Evolutionary conservation across 2,113 vertebrate genomes (phyloP), one percentile per base, ranked within the genome.

Genomic region (Nycticorax nycticorax): DNA sequence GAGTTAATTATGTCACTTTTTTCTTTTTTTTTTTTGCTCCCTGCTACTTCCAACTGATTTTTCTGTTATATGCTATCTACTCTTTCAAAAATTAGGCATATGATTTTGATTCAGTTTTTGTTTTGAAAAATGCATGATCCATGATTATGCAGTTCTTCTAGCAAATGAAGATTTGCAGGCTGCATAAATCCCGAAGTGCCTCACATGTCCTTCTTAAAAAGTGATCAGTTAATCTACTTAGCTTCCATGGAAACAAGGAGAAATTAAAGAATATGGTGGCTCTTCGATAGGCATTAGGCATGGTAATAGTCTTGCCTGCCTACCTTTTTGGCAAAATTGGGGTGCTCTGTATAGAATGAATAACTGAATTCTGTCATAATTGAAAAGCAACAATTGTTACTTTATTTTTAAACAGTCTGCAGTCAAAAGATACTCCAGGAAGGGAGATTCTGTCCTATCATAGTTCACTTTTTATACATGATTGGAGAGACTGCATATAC

Each of bases 1-100:
- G 20, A 79, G 2, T 21, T 67, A 37, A 77, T 60, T 74, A n/a
- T 86, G 43, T 37, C 3, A 18, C 3, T 2, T 28, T 20, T 47
- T 79, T 35, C n/a, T n/a, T n/a, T 3, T 3, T 10, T 2, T 13
- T 33, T 45, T 3, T 1, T 2, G 17, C 50, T 76, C 5, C 12
- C 28, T 88, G 21, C 3, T 71, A 13, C 32, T 56, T 85, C 12
- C 9, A 62, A 62, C 3, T 37, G 3, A 57, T 62, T 92, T 88
- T 81, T 73, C 35, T 57, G 4, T 48, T 57, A 18, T 8, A 21
- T 3, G 3, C 7, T 48, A 37, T 52, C 9, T 55, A 14, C 37
- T 76, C 15, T 66, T 63, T 83, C 5, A 93, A 43, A 92, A 87
- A 87, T n/a, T 30, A 89, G 13, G 8, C 47, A 87, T 14, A 23